Evolutionary conservation across 2,113 vertebrate species (phyloP), one percentile per base, ranked within the genome.

Genomic region (Corydoras maculifer): DNA sequence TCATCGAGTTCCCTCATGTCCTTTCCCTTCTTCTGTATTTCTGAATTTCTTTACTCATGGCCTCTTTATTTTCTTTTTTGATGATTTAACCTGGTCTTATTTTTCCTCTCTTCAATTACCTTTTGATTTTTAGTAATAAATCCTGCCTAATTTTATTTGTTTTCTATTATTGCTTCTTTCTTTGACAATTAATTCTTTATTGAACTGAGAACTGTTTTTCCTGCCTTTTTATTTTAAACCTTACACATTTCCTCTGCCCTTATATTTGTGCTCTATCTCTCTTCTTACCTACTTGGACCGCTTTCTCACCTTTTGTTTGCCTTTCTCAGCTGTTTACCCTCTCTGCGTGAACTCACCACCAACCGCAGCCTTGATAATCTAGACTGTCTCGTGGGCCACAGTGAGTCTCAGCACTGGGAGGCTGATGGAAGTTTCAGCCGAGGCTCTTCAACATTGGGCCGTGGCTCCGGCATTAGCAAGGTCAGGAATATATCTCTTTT

Each of bases 361-460:
- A 87, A 86, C 81, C 97, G 92, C 87, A 96, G 95, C 86, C 87
- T 99, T 83, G 95, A 98, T 83, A 93, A 91, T 82, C 86, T 97
- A 78, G 95, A 98, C 84, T 94, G 93, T 70, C 89, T 98, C 0
- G 93, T 91, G 76, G 92, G 91, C 66, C 84, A 92, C 9, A 91
- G 91, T 2, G 92, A 93, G 80, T 90, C 92, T 84, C 91, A 90
- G 0, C 87, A 82, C 77, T 99, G 95, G 95, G 95, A 96, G 55
- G n/a, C 62, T 11, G 95, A 98, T 62, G 93, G 94, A 76, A 93
- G 93, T 82, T 94, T 95, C 80, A 92, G 92, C 80, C 94, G 92
- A 74, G 88, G 91, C 84, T 89, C 92, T 18, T 93, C 93, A 84
- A 95, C 89, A 3, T 72, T 91, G 81, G 85, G 86, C 29, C 83